Evolutionary conservation across 2,888 invertebrate genomes (phyloP).

Genomic region (Gerris lacustris): DNA sequence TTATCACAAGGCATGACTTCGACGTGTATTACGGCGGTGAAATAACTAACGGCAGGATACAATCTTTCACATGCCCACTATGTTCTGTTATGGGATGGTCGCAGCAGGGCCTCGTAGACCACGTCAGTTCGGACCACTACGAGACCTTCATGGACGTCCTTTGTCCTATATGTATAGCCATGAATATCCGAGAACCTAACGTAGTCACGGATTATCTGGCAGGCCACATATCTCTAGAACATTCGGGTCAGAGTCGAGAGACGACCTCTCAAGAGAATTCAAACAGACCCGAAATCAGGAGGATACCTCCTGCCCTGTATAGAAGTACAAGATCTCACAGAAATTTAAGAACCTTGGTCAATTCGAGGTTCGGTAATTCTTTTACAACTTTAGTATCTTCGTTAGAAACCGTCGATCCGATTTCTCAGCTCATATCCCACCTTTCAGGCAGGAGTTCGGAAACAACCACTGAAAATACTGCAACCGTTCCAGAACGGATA

Average conservation of each 20-base stretch:
- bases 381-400: neutral
- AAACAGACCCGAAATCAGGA: neutral
- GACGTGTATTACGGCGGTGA: conserved; percentile 93
- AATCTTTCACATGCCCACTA: conserved; percentile 92
- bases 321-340: neutral
- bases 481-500: neutral
- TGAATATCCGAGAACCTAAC: conserved; percentile 92
- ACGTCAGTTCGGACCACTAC: conserved; percentile 77
- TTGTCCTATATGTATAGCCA: conserved; percentile 86
- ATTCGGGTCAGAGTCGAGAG: conserved; percentile 36
- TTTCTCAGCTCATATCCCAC: neutral
- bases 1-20: conserved; percentile 88
- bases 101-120: conserved; percentile 76
- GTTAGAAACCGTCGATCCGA: neutral
- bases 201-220: conserved; percentile 94
- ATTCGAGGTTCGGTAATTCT: conserved; percentile 1
- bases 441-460: neutral
- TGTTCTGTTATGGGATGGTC: conserved; percentile 93
- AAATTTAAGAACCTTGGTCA: neutral
- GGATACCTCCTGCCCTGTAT: neutral
- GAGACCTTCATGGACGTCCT: conserved; percentile 81
- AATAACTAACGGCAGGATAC: conserved; percentile 75
- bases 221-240: conserved; percentile 85
- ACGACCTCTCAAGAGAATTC: neutral
- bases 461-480: neutral